Percentiles rank a stretch among this genome's conserved stretches.
These are phyloP conservation scores for Trochalopteron elliotii DNA, from an alignment of 2,113 vertebrate genomes.

Conservation along the genomic window DNA sequence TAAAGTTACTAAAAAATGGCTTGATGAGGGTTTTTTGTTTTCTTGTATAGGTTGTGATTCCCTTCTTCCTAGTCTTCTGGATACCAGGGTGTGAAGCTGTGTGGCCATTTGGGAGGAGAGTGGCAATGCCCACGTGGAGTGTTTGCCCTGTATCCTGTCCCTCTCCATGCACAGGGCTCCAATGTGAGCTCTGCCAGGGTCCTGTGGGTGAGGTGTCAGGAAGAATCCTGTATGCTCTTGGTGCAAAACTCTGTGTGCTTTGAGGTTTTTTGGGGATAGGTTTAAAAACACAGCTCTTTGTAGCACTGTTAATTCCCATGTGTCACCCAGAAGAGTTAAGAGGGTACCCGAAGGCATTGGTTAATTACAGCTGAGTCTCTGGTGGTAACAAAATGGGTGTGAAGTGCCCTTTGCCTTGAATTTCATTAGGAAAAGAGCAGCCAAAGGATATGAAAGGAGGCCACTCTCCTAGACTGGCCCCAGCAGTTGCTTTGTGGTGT, in stretches of 20 bases:
- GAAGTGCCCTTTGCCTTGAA: neutral
- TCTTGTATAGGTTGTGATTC: neutral
- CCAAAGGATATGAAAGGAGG: neutral
- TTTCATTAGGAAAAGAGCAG: neutral
- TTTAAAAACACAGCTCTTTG: neutral
- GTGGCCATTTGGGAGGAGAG: neutral
- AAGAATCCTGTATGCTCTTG: accelerated
- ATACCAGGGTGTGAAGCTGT: neutral
- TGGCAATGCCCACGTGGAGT: neutral
- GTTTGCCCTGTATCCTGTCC: neutral
- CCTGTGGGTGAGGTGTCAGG: accelerated
- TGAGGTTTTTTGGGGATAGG: neutral
- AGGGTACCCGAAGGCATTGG: neutral
- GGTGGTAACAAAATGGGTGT: neutral
- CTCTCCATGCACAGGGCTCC: accelerated
- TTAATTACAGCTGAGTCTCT: neutral
- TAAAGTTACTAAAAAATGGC: neutral
- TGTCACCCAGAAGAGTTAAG: neutral
- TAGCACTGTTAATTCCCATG: neutral
- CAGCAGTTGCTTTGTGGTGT: neutral
- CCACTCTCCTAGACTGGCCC: neutral
- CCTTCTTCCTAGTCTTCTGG: neutral
- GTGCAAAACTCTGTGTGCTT: neutral
- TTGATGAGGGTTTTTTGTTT: neutral
- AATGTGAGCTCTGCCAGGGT: neutral